Conservation (phyloP, 2,888 invertebrate species). For the Cantharis rustica region DNA sequence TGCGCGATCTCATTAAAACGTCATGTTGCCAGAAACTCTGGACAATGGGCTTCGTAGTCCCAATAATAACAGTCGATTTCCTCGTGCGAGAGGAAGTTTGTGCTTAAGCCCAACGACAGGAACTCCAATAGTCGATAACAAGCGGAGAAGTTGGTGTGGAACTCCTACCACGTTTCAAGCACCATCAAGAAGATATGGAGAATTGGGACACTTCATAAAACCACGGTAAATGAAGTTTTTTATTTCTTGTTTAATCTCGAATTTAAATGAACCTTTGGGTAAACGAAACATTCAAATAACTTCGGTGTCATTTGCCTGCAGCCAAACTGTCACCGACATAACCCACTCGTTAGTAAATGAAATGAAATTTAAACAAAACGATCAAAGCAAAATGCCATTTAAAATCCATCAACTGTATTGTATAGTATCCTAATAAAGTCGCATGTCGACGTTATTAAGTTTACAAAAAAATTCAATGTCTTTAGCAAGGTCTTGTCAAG, state of each 20-base stretch:
- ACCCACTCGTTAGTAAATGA: conserved; percentile 23
- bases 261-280: conserved; percentile 9
- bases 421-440: not conserved
- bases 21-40: conserved; percentile 50
- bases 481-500: not conserved
- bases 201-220: conserved; percentile 51
- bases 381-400: conserved; percentile 25
- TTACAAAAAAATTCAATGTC: not conserved
- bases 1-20: conserved; percentile 10
- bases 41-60: conserved; percentile 54
- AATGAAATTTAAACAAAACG: conserved; percentile 26
- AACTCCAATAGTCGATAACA: conserved; percentile 46
- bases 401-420: conserved; percentile 15
- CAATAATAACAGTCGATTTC: conserved; percentile 51
- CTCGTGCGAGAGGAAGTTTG: conserved; percentile 52
- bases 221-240: conserved; percentile 46
- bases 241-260: conserved; percentile 2
- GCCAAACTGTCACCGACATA: conserved; percentile 21
- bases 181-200: conserved; percentile 49
- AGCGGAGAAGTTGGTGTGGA: conserved; percentile 54
- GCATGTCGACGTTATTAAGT: not conserved
- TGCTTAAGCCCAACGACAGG: conserved; percentile 51
- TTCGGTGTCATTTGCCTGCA: conserved; percentile 22
- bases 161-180: conserved; percentile 41
- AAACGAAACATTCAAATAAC: conserved; percentile 12